Evolutionary conservation across 2,113 vertebrate genomes (phyloP).

Genomic region (Thamnophis sirtalis): DNA sequence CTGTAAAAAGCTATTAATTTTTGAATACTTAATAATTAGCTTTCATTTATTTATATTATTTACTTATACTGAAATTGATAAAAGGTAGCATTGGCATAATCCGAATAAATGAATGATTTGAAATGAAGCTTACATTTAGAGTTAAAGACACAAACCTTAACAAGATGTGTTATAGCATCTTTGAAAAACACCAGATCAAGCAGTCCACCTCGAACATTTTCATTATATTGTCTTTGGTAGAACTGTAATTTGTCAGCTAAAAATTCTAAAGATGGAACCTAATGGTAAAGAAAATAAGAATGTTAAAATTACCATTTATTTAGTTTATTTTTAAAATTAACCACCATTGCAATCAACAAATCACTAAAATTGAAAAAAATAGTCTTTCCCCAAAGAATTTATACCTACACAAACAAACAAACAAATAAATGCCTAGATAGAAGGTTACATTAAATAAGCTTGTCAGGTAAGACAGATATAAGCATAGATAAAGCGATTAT

Average conservation of each 20-base stretch:
- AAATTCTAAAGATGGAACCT: conserved; percentile 70
- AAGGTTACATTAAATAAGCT: neutral
- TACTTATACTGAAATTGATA: neutral
- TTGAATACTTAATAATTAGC: neutral
- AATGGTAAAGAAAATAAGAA: neutral
- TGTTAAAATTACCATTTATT: neutral
- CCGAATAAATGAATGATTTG: neutral
- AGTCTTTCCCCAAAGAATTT: neutral
- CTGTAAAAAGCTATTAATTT: neutral
- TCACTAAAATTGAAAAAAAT: neutral
- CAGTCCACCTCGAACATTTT: conserved; percentile 67
- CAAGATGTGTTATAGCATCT: conserved; percentile 76
- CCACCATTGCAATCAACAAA: neutral
- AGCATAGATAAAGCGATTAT: neutral
- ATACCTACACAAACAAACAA: neutral
- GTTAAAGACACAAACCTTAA: conserved; percentile 66
- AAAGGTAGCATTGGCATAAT: neutral
- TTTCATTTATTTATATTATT: neutral
- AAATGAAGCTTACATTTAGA: neutral
- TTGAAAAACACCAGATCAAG: conserved; percentile 80
- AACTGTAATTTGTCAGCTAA: conserved; percentile 66
- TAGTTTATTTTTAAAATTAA: neutral
- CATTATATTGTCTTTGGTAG: conserved; percentile 74
- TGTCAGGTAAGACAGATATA: neutral
- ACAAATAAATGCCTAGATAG: neutral